Evolutionary conservation across 2,888 invertebrate genomes (phyloP).

Genomic region (Meteorus colon): DNA sequence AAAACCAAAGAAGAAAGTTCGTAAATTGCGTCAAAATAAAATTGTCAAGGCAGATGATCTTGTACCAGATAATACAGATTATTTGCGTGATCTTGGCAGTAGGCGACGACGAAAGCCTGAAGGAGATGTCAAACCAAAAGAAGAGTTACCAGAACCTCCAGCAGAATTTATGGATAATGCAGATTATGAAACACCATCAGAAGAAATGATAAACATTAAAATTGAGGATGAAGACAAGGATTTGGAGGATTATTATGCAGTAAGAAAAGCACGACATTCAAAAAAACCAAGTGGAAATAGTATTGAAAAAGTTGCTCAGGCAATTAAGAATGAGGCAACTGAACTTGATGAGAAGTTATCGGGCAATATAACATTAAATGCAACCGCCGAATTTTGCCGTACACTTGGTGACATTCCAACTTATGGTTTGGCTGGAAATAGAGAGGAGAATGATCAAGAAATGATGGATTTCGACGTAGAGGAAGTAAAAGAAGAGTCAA

Average conservation of each 20-base stretch:
- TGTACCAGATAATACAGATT: conserved; percentile 71
- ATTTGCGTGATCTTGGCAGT: conserved; percentile 69
- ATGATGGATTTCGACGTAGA: conserved; percentile 74
- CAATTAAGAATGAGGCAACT: conserved; percentile 75
- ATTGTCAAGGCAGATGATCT: conserved; percentile 84
- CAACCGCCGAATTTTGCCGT: conserved; percentile 97
- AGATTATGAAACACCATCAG: conserved; percentile 57
- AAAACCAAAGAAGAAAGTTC: conserved; percentile 87
- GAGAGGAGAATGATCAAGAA: conserved; percentile 86
- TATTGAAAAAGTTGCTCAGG: conserved; percentile 77
- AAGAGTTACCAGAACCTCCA: conserved; percentile 67
- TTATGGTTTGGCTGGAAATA: conserved; percentile 92
- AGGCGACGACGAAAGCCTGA: conserved; percentile 74
- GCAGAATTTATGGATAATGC: conserved; percentile 70
- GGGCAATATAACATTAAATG: conserved; percentile 87
- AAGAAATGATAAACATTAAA: conserved; percentile 74
- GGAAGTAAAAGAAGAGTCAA: conserved; percentile 65
- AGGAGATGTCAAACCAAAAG: conserved; percentile 68
- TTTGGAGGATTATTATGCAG: conserved; percentile 79
- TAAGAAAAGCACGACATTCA: conserved; percentile 82
- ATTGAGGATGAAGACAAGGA: conserved; percentile 83
- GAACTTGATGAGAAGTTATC: conserved; percentile 57
- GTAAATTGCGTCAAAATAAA: conserved; percentile 81
- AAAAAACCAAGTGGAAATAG: conserved; percentile 77
- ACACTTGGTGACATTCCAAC: conserved; percentile 97